Evolutionary conservation across 2,113 vertebrate species (phyloP).

Genomic region (Panthera tigris): DNA sequence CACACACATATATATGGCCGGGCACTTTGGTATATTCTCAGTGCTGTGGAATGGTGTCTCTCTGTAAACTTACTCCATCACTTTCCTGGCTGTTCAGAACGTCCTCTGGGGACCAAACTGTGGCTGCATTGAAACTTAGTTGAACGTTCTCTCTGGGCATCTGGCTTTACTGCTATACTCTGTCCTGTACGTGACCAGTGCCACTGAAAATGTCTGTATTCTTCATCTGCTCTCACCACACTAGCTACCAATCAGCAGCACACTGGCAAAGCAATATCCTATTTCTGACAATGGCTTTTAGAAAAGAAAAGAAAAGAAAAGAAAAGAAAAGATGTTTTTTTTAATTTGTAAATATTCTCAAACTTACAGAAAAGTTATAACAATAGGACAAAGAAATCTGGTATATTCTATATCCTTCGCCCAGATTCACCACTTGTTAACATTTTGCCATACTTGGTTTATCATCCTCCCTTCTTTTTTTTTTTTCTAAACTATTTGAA

Average conservation of each 20-base stretch:
- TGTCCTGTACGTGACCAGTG: neutral
- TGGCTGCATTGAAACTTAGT: neutral
- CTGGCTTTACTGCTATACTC: neutral
- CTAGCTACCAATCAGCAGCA: neutral
- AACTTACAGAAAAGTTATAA: neutral
- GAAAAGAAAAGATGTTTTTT: neutral
- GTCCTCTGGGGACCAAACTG: neutral
- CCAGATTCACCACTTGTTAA: neutral
- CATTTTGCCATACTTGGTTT: neutral
- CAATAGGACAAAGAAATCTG: neutral
- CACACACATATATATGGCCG: neutral
- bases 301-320: neutral
- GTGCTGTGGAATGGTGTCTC: neutral
- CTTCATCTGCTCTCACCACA: neutral
- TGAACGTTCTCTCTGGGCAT: neutral
- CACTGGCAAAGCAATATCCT: neutral
- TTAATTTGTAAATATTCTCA: neutral
- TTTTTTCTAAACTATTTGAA: neutral
- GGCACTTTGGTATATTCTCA: neutral
- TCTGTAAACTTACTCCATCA: neutral
- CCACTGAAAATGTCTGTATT: neutral
- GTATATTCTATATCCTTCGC: neutral
- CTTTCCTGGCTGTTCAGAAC: neutral
- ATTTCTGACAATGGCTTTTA: neutral
- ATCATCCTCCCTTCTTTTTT: neutral